A percentile compares a stretch with the other conserved stretches of the same genome.
Conservation (phyloP, 2,888 invertebrate species). For the Enoplolaimus lenunculus region DNA sequence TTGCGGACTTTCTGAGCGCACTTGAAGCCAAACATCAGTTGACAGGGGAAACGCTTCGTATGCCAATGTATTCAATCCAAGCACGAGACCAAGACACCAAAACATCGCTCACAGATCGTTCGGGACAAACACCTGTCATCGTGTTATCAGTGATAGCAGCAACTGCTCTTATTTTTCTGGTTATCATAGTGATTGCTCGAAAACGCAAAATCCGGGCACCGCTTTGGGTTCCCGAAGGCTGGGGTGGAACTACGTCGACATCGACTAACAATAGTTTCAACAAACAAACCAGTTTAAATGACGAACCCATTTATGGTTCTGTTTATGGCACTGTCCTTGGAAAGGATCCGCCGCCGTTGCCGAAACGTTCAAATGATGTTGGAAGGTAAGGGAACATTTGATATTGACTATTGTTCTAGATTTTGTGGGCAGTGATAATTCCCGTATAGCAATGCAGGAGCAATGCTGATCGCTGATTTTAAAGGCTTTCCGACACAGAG, state of each 20-base stretch:
- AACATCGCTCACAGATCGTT: not conserved
- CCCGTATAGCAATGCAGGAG: too few relatives aligned
- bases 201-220: constrained; percentile 25
- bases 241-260: not conserved
- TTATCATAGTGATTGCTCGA: constrained; percentile 17
- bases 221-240: constrained; percentile 22
- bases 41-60: constrained; percentile 18
- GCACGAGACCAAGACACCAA: not conserved
- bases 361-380: not conserved
- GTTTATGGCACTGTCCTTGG: not conserved
- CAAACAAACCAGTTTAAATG: not conserved
- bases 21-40: constrained; percentile 28
- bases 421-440: too few relatives aligned
- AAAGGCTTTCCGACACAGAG: too few relatives aligned
- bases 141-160: constrained; percentile 7
- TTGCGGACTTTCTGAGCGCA: constrained; percentile 31
- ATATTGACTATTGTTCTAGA: too few relatives aligned
- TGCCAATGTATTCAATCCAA: constrained; percentile 21
- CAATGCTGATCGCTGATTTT: too few relatives aligned
- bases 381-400: not conserved
- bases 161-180: constrained; percentile 18
- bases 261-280: not conserved
- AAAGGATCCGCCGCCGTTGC: not conserved
- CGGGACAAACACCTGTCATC: constrained; percentile 2
- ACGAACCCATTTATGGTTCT: not conserved